Percentiles rank a stretch among this genome's conserved stretches.
These are phyloP conservation scores for Halictus quadricinctus DNA, from an alignment of 2,888 invertebrate genomes.

Conservation along the genomic window DNA sequence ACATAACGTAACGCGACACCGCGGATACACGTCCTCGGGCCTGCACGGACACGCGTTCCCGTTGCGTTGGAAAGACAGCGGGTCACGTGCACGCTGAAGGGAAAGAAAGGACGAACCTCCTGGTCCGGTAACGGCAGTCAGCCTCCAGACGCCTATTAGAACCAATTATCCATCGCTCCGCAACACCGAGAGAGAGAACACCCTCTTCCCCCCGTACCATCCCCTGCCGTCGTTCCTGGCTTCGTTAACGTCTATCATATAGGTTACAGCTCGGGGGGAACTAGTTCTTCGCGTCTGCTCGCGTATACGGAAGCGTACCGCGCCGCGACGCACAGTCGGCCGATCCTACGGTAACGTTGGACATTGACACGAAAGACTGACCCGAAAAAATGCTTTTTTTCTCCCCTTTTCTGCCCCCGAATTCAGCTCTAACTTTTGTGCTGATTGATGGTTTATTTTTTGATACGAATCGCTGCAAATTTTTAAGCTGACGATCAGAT, in stretches of 20 bases:
- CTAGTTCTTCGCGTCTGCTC: constrained; percentile 57
- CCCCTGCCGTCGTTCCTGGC: constrained; percentile 43
- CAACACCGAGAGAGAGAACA: constrained; percentile 58
- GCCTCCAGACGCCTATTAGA: constrained; percentile 73
- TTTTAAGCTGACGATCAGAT: too few species aligned
- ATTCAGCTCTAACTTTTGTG: too few species aligned
- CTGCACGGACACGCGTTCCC: constrained; percentile 23
- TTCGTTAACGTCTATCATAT: constrained; percentile 57
- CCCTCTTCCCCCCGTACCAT: constrained; percentile 17
- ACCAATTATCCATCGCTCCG: constrained; percentile 72
- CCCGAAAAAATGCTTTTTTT: too few species aligned
- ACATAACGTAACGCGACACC: constrained; percentile 66
- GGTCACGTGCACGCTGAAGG: constrained; percentile 45
- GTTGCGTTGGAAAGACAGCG: constrained; percentile 41
- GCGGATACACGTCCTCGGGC: constrained; percentile 40
- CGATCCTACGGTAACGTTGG: not conserved
- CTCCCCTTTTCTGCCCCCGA: too few species aligned
- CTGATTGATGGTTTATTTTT: too few species aligned
- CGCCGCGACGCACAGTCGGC: not conserved
- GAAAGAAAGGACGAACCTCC: constrained; percentile 60
- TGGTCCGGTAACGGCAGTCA: constrained; percentile 65
- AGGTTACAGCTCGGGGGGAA: constrained; percentile 52
- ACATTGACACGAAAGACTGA: not conserved
- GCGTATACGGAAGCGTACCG: constrained; percentile 43
- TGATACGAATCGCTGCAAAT: too few species aligned